Conservation (phyloP, 2,797 vertebrate species). For the Falco biarmicus region DNA sequence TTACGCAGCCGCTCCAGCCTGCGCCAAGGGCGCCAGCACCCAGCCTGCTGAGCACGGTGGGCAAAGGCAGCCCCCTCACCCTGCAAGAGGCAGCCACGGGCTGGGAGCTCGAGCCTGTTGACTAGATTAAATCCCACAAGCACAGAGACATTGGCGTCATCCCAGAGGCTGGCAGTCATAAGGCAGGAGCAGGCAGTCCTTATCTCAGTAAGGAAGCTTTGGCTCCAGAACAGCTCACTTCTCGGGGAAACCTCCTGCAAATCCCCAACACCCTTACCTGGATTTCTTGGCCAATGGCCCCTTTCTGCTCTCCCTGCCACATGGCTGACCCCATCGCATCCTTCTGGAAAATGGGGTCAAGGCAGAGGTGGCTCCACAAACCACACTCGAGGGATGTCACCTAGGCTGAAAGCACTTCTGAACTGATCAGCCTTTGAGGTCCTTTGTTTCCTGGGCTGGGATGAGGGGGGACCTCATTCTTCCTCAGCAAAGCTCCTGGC, state of each 20-base stretch:
- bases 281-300: not conserved
- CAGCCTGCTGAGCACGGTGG: not conserved
- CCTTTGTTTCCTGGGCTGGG: not conserved
- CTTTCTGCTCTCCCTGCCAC: not conserved
- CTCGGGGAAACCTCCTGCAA: not conserved
- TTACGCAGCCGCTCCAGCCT: not conserved
- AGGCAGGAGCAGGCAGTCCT: not conserved
- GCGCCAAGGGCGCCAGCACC: not conserved
- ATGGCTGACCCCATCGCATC: too few species aligned
- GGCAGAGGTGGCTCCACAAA: not conserved
- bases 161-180: too few species aligned
- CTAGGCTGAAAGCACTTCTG: not conserved
- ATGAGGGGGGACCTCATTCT: fast-evolving
- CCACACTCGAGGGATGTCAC: fast-evolving
- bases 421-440: not conserved
- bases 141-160: not conserved
- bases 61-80: not conserved
- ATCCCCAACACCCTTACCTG: not conserved
- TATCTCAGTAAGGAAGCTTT: fast-evolving
- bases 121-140: not conserved
- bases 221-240: not conserved
- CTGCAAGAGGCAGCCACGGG: not conserved
- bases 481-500: not conserved
- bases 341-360: not conserved
- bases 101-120: fast-evolving